These are phyloP conservation scores for Caenorhabditis sp. DNA, from an alignment of 2,888 invertebrate genomes.

Conservation along the genomic window DNA sequence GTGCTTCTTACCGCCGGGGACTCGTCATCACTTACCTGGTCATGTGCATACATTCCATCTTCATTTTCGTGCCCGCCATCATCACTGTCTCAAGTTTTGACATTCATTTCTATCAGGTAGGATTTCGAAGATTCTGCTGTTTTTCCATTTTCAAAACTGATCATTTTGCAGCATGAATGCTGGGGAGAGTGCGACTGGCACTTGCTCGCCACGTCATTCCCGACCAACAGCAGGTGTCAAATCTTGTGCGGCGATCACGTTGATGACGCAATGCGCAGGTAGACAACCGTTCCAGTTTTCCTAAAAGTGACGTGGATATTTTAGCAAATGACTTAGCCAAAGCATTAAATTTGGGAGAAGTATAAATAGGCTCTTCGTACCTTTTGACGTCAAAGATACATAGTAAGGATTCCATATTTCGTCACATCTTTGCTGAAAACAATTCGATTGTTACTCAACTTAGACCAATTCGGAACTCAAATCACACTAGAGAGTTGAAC, in stretches of 20 bases:
- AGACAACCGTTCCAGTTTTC: conserved; percentile 19
- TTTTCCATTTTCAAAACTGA: conserved; percentile 3
- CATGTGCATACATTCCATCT: conserved; percentile 73
- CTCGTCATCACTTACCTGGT: conserved; percentile 74
- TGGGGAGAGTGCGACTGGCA: conserved; percentile 77
- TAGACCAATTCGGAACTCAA: too few relatives aligned
- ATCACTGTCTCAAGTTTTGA: conserved; percentile 74
- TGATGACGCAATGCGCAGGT: conserved; percentile 70
- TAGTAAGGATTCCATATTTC: too few relatives aligned
- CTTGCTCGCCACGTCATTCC: conserved; percentile 72
- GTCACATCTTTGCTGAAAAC: too few relatives aligned
- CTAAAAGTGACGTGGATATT: conserved; percentile 13
- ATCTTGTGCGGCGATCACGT: conserved; percentile 74
- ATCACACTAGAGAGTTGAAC: too few relatives aligned
- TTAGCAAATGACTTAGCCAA: not conserved
- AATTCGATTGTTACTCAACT: too few relatives aligned
- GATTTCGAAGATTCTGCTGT: too few relatives aligned
- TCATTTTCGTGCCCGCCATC: conserved; percentile 74
- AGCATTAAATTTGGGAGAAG: too few relatives aligned
- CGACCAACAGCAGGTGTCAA: conserved; percentile 73
- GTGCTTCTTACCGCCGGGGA: conserved; percentile 73
- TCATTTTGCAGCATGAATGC: conserved; percentile 69
- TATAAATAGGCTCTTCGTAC: too few relatives aligned
- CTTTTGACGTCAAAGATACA: too few relatives aligned
- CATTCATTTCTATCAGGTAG: conserved; percentile 76